phyloP scores from a whole-genome alignment of 2,113 vertebrate genomes.

The Scolopax mira region DNA sequence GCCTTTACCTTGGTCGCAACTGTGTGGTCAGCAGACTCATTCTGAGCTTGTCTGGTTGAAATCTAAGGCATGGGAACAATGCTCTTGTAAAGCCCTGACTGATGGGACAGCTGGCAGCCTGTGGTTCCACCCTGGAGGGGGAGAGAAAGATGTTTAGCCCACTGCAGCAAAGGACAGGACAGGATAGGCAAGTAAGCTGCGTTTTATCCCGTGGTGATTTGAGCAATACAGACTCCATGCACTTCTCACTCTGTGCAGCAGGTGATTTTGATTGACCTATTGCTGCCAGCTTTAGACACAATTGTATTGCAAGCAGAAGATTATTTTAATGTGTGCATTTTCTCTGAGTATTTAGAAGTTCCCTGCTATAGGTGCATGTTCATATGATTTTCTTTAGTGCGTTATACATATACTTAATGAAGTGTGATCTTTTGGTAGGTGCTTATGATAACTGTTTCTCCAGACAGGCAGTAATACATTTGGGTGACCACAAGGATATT shows the following conservation, averaged over 20 bases:
- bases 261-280: background rate
- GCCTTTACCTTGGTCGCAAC: background rate
- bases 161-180: background rate
- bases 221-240: background rate
- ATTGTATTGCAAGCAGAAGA: background rate
- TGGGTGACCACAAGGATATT: background rate
- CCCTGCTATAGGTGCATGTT: background rate
- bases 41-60: background rate
- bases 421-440: background rate
- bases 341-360: background rate
- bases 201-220: background rate
- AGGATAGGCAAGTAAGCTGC: background rate
- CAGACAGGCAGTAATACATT: background rate
- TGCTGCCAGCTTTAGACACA: background rate
- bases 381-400: background rate
- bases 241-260: background rate
- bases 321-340: background rate
- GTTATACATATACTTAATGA: background rate
- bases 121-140: background rate
- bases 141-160: background rate
- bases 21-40: background rate
- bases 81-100: background rate
- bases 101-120: background rate
- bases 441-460: background rate
- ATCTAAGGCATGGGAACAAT: fast-evolving